Evolutionary conservation across 1,140 invertebrate genomes (phyloP), one percentile per base, ranked within the genome.

Genomic region (Asobara japonica): DNA sequence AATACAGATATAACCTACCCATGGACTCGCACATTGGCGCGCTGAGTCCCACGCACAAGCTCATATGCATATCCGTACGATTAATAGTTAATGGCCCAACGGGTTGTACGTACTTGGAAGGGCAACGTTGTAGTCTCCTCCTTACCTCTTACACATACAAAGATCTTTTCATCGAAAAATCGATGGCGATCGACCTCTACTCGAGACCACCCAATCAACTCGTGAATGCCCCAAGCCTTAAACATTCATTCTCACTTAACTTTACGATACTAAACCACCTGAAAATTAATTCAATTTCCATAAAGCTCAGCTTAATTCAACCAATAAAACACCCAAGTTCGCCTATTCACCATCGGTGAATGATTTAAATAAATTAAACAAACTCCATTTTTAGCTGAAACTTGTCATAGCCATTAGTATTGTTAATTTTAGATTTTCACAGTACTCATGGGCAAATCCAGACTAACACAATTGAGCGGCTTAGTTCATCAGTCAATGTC

Each of bases 401-500:
- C 18, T 56, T 25, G 51, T 56, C 51, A 18, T 56, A 18, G 18
- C 51, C 51, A 56, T 56, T 56, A 56, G 20, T 56, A 25, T 56
- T 56, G 51, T 22, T 56, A 56, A 75, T 75, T 77, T 77, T 77
- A 77, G 68, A 69, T 5, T 6, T 56, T 56, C 51, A 56, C 13
- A 10, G 51, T 56, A 56, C 51, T 56, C 51, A 56, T 56, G 51
- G 11, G 51, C 22, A 56, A 56, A 56, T 56, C 51, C 51, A 27
- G 79, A 78, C 72, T 79, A 80, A 84, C 82, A 86, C 83, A 86
- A 86, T 86, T 78, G 78, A 67, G 79, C 77, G 79, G 81, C 80
- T 79, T 78, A 74, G 71, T 77, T 74, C 82, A 86, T 86, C 83
- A 81, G 77, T 86, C 84, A 86, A 86, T 79, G 85, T 86, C 85